Evolutionary conservation across 2,797 vertebrate genomes (phyloP), one percentile per base, ranked within the genome.

Genomic region (Halcyon smyrnensis): DNA sequence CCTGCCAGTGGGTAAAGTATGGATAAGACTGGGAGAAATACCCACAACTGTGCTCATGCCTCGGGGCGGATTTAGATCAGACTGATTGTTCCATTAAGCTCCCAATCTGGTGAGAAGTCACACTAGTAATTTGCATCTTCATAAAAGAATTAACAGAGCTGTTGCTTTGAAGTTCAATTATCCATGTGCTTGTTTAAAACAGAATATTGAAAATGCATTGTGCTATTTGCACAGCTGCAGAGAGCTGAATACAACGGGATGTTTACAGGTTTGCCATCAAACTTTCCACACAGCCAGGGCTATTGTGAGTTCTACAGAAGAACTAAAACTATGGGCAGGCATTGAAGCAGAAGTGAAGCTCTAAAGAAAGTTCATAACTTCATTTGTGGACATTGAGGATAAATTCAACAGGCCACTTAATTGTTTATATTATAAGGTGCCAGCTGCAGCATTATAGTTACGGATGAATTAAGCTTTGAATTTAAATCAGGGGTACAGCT

Each of bases 71-170:
- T 95, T 96, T 90, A 84, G 76, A 87, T 92, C 59, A 85, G 50
- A 86, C 76, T 80, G 82, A 95, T 78, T 90, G 91, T 96, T 77
- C 96, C 78, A 92, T 95, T 96, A 96, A 96, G 36, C 65, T 94
- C 81, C 81, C 91, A 92, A 2, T 97, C 83, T 94, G 80, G 46
- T 68, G 88, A 94, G 88, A 95, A 96, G 93, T 96, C 89, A 94
- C 75, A 95, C 80, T 54, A 84, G 87, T 95, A 85, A 97, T 97
- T 97, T 98, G 95, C 96, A 97, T 97, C 70, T 88, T 82, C 91
- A 97, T 91, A 96, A 97, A 97, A 94, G 93, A 97, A 94, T 95
- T 84, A 93, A 81, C 69, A 94, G 90, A 80, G 50, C 69, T 92
- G 70, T 87, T 82, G 68, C 95, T 96, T 87, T 96, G 96, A 97